Base-by-base conservation (phyloP, 2,888 invertebrate species). In the Toxonevra muliebris region DNA sequence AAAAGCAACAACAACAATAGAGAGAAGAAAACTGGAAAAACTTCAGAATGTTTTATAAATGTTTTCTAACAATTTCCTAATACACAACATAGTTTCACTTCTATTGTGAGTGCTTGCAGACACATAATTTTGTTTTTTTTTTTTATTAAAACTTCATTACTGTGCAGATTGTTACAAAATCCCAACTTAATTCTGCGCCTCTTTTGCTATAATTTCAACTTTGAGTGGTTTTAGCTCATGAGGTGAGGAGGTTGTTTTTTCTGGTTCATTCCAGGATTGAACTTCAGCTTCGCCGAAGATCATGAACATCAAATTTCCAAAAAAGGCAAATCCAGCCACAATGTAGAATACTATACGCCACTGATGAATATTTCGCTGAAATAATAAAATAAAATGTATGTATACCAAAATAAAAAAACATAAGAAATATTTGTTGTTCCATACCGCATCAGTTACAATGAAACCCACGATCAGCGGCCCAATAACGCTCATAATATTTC, bases 281-380 rank as follows among this genome's bases (percentile, higher is more conserved):
- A 87, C 86, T 70, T 89, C 87, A 8, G 89, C 89, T 61, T 89
- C 89, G 40, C 90, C 90, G 78, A 92, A 93, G 12, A 91, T 78
- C 1, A 92, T 78, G 80, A 91, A 94, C 75, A 92, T 87, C 8
- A 91, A 82, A 79, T 92, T 91, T 30, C 92, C 90, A 53, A 90
- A 81, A 67, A 92, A 87, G 77, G 92, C 93, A 53, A 93, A 86
- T 15, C 86, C 89, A 1, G 92, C 89, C 0, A 94, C 89, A 30
- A 92, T 87, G 79, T 91, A 91, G 85, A 94, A 94, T 43, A 93
- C 90, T 68, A 88, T 88, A 58, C 89, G 88, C 94, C 94, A 94
- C 80, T 92, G 90, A 13, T 80, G 72, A 11, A 88, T 87, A 75
- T 91, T 86, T 41, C 10, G 17, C 65, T 65, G 59, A 11, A 42